phyloP scores from a whole-genome alignment of 2,888 invertebrate genomes.

The Seira musarum region DNA sequence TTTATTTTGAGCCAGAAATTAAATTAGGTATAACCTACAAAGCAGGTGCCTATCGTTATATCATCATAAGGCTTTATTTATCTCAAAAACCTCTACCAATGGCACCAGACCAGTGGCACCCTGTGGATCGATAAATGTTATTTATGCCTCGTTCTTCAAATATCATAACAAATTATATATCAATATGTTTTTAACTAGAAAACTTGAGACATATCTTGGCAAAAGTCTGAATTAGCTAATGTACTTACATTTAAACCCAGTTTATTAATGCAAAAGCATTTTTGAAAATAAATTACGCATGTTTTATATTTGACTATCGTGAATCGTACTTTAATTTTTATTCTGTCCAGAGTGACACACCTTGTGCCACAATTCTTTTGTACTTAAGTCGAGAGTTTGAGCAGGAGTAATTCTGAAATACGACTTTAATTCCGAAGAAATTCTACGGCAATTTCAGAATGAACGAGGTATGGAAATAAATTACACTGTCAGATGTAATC shows the following conservation, averaged over 20 bases:
- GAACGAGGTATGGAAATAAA: slow-evolving; percentile 50
- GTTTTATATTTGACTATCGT: not conserved
- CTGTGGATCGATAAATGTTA: slow-evolving; percentile 51
- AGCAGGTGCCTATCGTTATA: too few relatives aligned
- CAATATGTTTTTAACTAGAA: not conserved
- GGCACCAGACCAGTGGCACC: slow-evolving; percentile 51
- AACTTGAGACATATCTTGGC: not conserved
- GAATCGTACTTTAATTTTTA: slow-evolving; percentile 41
- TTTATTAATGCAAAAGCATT: not conserved
- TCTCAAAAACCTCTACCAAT: too few relatives aligned
- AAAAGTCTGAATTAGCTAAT: not conserved
- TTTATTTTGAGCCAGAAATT: too few relatives aligned
- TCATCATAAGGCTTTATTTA: too few relatives aligned
- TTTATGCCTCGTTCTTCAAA: slow-evolving; percentile 35
- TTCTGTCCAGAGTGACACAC: too few relatives aligned
- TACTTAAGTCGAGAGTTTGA: not conserved
- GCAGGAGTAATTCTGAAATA: not conserved
- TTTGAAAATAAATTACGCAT: not conserved
- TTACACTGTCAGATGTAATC: slow-evolving; percentile 56
- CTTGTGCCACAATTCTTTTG: not conserved
- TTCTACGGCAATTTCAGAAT: not conserved
- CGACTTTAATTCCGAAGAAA: not conserved
- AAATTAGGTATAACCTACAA: too few relatives aligned
- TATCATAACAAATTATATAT: slow-evolving; percentile 54
- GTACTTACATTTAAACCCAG: not conserved